phyloP scores from a whole-genome alignment of 2,888 invertebrate species.

The Agrochola lychnidis region DNA sequence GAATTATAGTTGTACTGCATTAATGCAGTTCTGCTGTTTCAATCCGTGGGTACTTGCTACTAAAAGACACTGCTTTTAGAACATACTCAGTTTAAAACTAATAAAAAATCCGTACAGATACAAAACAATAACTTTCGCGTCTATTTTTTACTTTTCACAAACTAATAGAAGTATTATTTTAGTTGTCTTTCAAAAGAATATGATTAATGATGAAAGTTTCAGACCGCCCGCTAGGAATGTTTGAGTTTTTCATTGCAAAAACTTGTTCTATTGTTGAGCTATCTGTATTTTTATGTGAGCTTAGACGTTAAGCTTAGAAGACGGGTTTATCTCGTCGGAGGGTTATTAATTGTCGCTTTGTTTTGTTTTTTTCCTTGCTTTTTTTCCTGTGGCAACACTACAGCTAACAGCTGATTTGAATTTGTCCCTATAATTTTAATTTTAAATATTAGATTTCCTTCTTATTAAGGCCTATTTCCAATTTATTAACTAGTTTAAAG shows the following conservation, averaged over 20 bases:
- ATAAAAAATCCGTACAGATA: not conserved
- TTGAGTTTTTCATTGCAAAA: conserved; percentile 48
- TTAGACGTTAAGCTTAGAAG: conserved; percentile 15
- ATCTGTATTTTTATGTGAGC: conserved; percentile 41
- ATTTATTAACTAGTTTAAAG: too few species aligned
- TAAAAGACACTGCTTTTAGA: not conserved
- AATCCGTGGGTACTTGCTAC: not conserved
- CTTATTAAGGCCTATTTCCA: too few species aligned
- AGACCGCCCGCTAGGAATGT: conserved; percentile 46
- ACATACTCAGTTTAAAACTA: not conserved
- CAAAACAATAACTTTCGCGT: conserved; percentile 9
- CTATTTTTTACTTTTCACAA: conserved; percentile 16
- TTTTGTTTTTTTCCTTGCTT: too few species aligned
- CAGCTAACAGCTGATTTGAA: too few species aligned
- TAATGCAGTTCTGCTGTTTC: conserved; percentile 11
- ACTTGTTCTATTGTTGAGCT: conserved; percentile 46
- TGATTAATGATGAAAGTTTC: conserved; percentile 64
- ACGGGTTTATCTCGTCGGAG: conserved; percentile 32
- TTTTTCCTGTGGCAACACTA: too few species aligned
- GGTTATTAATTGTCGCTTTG: conserved; percentile 51
- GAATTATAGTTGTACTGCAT: conserved; percentile 32
- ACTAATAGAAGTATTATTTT: conserved; percentile 47
- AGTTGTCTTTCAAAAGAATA: conserved; percentile 58
- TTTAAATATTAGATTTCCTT: too few species aligned
- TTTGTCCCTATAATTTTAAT: too few species aligned